Evolutionary conservation across 2,113 vertebrate species (phyloP).

Genomic region (Corythaeola cristata): DNA sequence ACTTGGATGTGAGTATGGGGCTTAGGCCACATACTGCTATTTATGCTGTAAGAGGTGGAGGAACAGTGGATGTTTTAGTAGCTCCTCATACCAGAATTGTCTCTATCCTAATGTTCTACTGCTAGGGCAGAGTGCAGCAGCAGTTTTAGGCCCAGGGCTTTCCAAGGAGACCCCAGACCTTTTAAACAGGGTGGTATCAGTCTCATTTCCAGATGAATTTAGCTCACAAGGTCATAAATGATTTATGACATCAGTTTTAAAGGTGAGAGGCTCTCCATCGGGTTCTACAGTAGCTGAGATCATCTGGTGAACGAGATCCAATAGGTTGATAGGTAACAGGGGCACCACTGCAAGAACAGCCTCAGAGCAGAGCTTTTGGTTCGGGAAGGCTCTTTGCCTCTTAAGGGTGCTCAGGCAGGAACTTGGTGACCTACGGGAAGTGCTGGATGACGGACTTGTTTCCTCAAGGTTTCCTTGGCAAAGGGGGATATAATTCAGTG

Average conservation of each 20-base stretch:
- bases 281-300: constrained; percentile 18
- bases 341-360: background rate
- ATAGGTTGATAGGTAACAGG: background rate
- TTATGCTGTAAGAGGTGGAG: background rate
- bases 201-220: background rate
- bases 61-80: background rate
- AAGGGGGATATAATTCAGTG: background rate
- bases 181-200: background rate
- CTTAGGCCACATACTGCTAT: accelerated
- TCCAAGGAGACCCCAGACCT: background rate
- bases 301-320: background rate
- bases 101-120: background rate
- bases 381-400: background rate
- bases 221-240: background rate
- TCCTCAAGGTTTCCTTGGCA: background rate
- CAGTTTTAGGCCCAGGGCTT: background rate
- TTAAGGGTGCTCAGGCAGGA: background rate
- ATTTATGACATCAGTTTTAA: background rate
- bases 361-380: background rate
- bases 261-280: background rate
- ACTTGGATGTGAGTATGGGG: background rate
- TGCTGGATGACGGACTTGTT: background rate
- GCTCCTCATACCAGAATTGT: background rate
- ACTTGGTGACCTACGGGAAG: background rate
- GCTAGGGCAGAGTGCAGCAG: background rate